These are phyloP conservation scores for Aleadryas rufinucha DNA, from an alignment of 2,113 vertebrate genomes.

Conservation along the genomic window DNA sequence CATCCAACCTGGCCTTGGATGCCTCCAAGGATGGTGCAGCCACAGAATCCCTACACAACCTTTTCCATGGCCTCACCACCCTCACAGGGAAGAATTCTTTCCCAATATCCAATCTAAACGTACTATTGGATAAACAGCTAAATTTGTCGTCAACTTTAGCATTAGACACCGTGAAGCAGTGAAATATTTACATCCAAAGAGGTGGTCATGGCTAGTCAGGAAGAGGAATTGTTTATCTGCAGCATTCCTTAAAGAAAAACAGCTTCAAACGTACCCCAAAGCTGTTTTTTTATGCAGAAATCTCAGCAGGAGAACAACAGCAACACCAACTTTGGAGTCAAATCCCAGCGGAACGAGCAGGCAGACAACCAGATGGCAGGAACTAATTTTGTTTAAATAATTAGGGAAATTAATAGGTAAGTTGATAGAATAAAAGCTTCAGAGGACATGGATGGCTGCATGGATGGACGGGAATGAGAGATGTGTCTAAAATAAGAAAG, in stretches of 20 bases:
- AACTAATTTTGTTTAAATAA: conserved; percentile 44
- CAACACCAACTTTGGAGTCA: background rate
- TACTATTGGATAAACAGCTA: rapidly evolving
- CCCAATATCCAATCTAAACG: background rate
- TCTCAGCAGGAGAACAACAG: background rate
- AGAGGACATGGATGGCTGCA: background rate
- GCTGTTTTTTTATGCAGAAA: background rate
- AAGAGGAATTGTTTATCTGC: background rate
- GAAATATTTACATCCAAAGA: background rate
- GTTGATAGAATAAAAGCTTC: background rate
- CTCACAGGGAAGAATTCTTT: background rate
- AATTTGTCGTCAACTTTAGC: background rate
- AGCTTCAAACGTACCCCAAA: background rate
- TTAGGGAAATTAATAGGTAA: conserved; percentile 43
- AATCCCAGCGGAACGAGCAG: background rate
- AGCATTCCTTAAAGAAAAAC: background rate
- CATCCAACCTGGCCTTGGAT: rapidly evolving
- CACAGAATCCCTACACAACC: background rate
- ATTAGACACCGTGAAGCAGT: background rate
- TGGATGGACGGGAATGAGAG: background rate
- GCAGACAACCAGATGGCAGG: conserved; percentile 25
- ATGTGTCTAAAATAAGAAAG: background rate
- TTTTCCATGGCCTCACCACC: background rate
- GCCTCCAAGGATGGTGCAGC: background rate
- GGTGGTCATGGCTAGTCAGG: background rate